Percentiles rank a stretch among this genome's conserved stretches.
These are phyloP conservation scores for Anableps anableps DNA, from an alignment of 2,797 vertebrate genomes.

Conservation along the genomic window DNA sequence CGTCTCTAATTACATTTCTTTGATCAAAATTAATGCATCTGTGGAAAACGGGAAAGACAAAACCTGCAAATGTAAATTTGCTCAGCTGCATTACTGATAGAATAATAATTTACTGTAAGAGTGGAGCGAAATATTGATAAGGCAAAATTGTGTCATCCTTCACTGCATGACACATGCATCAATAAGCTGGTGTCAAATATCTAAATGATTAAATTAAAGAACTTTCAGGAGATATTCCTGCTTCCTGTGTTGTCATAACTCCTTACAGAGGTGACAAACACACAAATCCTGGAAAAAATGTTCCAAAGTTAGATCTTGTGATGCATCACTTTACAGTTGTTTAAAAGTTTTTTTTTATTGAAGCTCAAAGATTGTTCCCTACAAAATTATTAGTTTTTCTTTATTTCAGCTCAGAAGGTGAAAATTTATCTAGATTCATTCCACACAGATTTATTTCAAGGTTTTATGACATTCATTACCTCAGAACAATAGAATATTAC, in stretches of 20 bases:
- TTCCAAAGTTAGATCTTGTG: neutral
- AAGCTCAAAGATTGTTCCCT: neutral
- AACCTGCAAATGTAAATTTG: neutral
- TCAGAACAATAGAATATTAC: too few relatives aligned
- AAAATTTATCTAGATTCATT: neutral
- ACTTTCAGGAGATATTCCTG: neutral
- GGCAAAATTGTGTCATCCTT: neutral
- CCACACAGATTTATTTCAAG: neutral
- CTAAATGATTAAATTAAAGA: neutral
- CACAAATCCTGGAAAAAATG: neutral
- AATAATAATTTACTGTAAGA: neutral
- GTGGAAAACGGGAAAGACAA: neutral
- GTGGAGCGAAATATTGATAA: neutral
- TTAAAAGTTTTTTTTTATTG: neutral
- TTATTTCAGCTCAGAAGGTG: neutral
- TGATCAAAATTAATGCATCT: conserved; percentile 11
- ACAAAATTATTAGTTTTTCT: neutral
- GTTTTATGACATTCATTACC: neutral
- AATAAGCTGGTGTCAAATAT: neutral
- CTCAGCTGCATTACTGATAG: neutral
- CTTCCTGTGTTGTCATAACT: neutral
- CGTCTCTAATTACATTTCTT: neutral
- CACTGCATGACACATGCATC: neutral
- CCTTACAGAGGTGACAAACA: too few relatives aligned
- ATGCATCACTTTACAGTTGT: neutral